Evolutionary conservation across 2,113 vertebrate species (phyloP).

Genomic region (Etheostoma cragini): DNA sequence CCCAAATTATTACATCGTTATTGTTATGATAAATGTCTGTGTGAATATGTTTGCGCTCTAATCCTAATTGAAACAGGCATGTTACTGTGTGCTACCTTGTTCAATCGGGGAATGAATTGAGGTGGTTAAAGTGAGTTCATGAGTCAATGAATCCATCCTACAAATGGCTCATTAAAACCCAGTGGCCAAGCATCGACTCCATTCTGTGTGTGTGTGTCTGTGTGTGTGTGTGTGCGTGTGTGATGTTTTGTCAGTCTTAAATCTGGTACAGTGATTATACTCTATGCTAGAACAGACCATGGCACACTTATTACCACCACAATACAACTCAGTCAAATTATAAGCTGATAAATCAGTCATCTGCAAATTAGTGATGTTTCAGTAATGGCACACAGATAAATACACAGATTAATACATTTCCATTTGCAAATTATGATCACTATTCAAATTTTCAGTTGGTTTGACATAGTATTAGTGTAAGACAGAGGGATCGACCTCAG

Average conservation of each 20-base stretch:
- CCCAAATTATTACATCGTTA: background rate
- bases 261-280: slow-evolving; percentile 1
- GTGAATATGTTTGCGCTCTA: background rate
- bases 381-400: slow-evolving; percentile 6
- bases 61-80: background rate
- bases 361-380: slow-evolving; percentile 38
- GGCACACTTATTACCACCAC: slow-evolving; percentile 1
- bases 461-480: slow-evolving; percentile 43
- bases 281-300: slow-evolving; percentile 10
- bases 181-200: slow-evolving; percentile 51
- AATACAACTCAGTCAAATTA: background rate
- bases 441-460: slow-evolving; percentile 38
- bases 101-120: background rate
- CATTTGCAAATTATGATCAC: slow-evolving; percentile 37
- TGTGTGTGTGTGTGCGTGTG: background rate
- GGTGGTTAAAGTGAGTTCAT: slow-evolving; percentile 26
- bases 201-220: background rate
- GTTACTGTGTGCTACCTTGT: slow-evolving; percentile 10
- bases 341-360: background rate
- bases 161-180: slow-evolving; percentile 61
- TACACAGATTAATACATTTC: slow-evolving; percentile 24
- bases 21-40: slow-evolving; percentile 14
- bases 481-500: slow-evolving; percentile 49
- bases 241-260: too few relatives aligned
- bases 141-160: slow-evolving; percentile 57